Conservation (phyloP, 2,113 vertebrate species). For the Suricata suricatta region DNA sequence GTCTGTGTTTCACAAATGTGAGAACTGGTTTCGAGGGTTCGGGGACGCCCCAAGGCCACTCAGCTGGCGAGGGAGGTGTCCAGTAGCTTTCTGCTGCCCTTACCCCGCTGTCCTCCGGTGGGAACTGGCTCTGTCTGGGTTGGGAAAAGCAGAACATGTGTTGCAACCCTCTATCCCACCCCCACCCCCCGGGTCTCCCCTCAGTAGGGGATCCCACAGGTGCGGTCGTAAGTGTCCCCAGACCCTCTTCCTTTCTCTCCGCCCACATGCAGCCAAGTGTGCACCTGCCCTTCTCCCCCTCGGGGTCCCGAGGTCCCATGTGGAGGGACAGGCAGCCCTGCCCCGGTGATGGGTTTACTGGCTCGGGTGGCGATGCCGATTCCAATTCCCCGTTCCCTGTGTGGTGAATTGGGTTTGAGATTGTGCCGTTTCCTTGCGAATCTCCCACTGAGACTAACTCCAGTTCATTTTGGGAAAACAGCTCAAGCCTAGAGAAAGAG, state of each 20-base stretch:
- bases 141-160: neutral
- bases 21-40: neutral
- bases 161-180: too few species aligned
- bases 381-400: neutral
- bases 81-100: rapidly evolving
- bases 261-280: rapidly evolving
- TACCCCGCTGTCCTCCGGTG: neutral
- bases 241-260: too few species aligned
- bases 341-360: neutral
- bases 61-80: neutral
- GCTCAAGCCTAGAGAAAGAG: conserved; percentile 92
- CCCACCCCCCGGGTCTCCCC: neutral
- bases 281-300: neutral
- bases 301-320: rapidly evolving
- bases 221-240: neutral
- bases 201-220: neutral
- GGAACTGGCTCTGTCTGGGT: neutral
- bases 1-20: neutral
- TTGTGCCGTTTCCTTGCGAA: neutral
- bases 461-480: conserved; percentile 75
- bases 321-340: neutral
- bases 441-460: conserved; percentile 48
- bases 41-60: neutral
- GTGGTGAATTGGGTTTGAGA: neutral
- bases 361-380: neutral